Evolutionary conservation across 1,140 invertebrate genomes (phyloP), one percentile per base, ranked within the genome.

Genomic region (Tenebrio molitor): DNA sequence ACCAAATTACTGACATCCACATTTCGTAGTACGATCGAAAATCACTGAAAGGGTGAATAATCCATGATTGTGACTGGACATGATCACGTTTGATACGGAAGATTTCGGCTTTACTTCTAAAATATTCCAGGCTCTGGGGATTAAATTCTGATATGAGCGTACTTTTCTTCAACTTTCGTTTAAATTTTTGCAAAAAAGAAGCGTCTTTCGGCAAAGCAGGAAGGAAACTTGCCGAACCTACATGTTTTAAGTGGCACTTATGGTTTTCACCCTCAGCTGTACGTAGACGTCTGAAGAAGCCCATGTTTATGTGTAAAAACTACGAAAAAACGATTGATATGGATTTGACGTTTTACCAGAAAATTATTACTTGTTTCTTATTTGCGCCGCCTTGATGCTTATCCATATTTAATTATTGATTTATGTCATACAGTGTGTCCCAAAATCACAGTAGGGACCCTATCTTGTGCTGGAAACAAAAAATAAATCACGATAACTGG

Each of bases 11-110:
- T 12, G 50, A 14, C 50, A 58, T 58, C 50, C 50, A 58, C 23
- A 58, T 58, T 33, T 58, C 50, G 50, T 58, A 58, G 15, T 29
- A 58, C 14, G 50, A 21, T 15, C 50, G 21, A 29, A 58, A 58
- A 6, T 14, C 7, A 29, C 50, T 58, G 29, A 58, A 58, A 5
- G 50, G 50, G 14, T 58, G 50, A 29, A 58, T 58, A 12, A 58
- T 29, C 8, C 21, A 29, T 5, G 21, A 29, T 29, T 33, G 25
- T 7, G 50, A 29, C 2, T 29, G 3, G 6, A 58, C 50, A 14
- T 58, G 50, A 6, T 58, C 50, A 29, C 29, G 25, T 29, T 23
- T 25, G 14, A 15, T 29, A 7, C 50, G 23, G 2, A 58, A 33
- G 14, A 58, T 58, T 29, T 58, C 50, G 2, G 50, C 50, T 8